Conservation (phyloP, 2,797 vertebrate species). For the Notamacropus eugenii region DNA sequence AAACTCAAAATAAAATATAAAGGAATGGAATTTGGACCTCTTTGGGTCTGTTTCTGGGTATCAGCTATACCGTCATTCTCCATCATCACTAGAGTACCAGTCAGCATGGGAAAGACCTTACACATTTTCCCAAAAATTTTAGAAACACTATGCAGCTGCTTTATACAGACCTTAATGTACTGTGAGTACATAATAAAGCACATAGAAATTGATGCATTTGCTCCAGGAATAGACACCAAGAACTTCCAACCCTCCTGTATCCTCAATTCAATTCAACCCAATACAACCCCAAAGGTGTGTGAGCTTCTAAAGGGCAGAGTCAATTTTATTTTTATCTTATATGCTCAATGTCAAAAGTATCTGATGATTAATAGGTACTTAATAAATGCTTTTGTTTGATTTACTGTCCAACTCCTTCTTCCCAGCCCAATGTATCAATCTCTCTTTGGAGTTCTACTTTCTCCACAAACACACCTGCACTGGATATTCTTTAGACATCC, state of each 20-base stretch:
- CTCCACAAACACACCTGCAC: neutral
- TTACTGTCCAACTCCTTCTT: neutral
- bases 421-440: neutral
- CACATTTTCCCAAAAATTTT: neutral
- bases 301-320: neutral
- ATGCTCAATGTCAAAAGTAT: neutral
- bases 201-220: accelerated
- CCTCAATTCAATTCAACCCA: neutral
- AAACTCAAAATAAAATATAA: neutral
- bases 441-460: neutral
- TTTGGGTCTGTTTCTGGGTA: neutral
- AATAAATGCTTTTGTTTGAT: neutral
- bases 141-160: neutral
- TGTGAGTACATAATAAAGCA: neutral
- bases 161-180: neutral
- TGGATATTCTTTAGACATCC: neutral
- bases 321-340: neutral
- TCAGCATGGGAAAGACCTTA: neutral
- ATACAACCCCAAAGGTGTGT: neutral
- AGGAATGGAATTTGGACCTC: neutral
- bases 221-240: accelerated
- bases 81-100: neutral
- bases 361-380: neutral
- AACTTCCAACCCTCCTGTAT: neutral
- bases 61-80: neutral